A percentile compares a stretch with the other conserved stretches of the same genome.
Conservation (phyloP, 2,888 invertebrate genomes). For the Stenichneumon culpator region DNA sequence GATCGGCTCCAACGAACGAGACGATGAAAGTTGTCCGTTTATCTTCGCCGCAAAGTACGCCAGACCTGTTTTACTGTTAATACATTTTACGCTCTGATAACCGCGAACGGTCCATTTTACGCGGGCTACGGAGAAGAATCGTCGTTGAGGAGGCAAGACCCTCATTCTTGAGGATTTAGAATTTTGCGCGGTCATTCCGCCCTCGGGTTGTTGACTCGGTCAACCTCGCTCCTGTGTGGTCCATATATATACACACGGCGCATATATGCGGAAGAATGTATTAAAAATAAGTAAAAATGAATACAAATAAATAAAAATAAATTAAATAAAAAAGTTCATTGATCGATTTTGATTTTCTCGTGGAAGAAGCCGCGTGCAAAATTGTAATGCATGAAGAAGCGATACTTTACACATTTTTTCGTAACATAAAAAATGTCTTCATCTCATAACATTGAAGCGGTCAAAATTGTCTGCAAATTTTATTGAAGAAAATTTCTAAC, state of each 20-base stretch:
- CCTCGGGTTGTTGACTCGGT: neutral
- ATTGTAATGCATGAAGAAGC: too few relatives aligned
- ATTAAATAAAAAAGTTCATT: neutral
- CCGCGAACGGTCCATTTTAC: slow-evolving; percentile 25
- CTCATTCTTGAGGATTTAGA: neutral
- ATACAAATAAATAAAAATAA: neutral
- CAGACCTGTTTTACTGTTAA: neutral
- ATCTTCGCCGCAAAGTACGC: neutral
- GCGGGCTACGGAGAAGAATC: neutral
- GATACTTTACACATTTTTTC: too few relatives aligned
- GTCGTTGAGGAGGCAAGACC: neutral
- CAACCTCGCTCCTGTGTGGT: neutral
- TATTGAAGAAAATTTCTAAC: too few relatives aligned
- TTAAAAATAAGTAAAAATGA: too few relatives aligned
- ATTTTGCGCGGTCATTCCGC: neutral
- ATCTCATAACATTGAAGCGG: too few relatives aligned
- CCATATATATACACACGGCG: too few relatives aligned
- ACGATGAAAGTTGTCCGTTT: slow-evolving; percentile 1
- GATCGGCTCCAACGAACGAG: slow-evolving; percentile 16
- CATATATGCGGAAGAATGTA: too few relatives aligned
- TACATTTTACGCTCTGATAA: slow-evolving; percentile 43
- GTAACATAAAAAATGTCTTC: too few relatives aligned
- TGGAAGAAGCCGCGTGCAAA: too few relatives aligned
- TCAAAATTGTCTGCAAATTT: too few relatives aligned
- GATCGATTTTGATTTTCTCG: too few relatives aligned